Evolutionary conservation across 2,888 invertebrate species (phyloP).

Genomic region (Augochlorella aurata): DNA sequence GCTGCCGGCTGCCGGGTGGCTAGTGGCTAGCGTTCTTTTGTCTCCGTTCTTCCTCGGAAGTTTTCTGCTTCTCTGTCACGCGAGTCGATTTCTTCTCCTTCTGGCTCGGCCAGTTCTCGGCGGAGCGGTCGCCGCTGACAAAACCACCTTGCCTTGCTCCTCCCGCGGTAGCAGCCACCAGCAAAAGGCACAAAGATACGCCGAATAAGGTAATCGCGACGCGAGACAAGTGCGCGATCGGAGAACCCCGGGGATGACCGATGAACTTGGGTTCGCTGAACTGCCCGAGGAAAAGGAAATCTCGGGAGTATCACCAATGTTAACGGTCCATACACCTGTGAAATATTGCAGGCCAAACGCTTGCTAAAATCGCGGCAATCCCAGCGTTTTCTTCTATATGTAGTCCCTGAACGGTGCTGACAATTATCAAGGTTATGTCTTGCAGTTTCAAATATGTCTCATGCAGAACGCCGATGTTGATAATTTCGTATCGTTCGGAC

Average conservation of each 20-base stretch:
- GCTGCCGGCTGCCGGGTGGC: background rate
- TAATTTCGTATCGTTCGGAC: too few relatives aligned
- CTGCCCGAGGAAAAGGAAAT: constrained; percentile 46
- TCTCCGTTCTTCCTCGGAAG: constrained; percentile 1
- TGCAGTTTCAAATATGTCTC: too few relatives aligned
- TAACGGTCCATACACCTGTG: constrained; percentile 4
- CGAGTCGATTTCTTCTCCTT: constrained; percentile 26
- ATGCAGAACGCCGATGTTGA: too few relatives aligned
- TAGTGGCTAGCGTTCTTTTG: background rate
- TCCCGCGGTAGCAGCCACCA: constrained; percentile 45
- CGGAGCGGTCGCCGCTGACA: constrained; percentile 18
- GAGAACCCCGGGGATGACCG: constrained; percentile 74
- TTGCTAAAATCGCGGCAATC: background rate
- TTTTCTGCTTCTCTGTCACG: constrained; percentile 16
- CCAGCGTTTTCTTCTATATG: too few relatives aligned
- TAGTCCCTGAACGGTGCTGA: too few relatives aligned
- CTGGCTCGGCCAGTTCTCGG: constrained; percentile 23
- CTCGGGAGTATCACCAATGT: constrained; percentile 38
- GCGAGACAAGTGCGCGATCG: constrained; percentile 77
- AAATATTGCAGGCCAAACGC: background rate
- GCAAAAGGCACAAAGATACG: constrained; percentile 63
- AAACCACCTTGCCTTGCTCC: constrained; percentile 44
- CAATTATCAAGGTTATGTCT: too few relatives aligned
- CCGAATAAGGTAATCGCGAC: constrained; percentile 78
- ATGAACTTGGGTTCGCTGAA: constrained; percentile 76